A percentile compares a stretch with the other conserved stretches of the same genome.
Conservation (phyloP, 35 echinoderm and acorn worm genomes). For the Chiridota heheva region DNA sequence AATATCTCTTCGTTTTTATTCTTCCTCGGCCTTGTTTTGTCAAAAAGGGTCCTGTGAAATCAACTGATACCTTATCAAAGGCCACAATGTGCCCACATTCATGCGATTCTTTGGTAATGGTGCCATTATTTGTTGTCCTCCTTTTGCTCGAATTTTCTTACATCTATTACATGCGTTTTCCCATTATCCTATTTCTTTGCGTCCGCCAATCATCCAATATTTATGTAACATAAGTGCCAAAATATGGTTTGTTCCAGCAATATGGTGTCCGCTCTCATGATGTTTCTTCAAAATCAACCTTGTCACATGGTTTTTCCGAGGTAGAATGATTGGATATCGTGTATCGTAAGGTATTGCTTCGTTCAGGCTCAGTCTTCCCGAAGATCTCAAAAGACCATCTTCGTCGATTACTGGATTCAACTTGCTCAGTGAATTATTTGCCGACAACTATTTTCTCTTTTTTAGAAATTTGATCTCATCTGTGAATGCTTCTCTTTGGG, state of each 20-base stretch:
- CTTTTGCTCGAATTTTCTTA: too few species aligned
- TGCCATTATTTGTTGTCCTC: conserved; percentile 21
- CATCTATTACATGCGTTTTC: too few species aligned
- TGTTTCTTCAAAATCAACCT: too few species aligned
- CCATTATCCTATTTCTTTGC: too few species aligned
- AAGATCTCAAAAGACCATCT: conserved; percentile 3
- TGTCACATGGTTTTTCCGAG: conserved; percentile 15
- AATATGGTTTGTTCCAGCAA: too few species aligned
- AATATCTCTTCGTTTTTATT: background rate
- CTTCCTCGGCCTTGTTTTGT: conserved; percentile 18
- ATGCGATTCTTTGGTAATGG: conserved; percentile 3
- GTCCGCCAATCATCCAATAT: too few species aligned
- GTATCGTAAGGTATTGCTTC: background rate
- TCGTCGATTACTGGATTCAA: conserved; percentile 18
- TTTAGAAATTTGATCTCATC: background rate
- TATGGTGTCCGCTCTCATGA: too few species aligned
- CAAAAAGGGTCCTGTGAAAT: conserved; percentile 28
- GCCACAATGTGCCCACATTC: background rate
- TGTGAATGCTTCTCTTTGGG: conserved; percentile 14
- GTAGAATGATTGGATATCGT: background rate
- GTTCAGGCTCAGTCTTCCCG: background rate
- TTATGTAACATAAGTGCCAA: too few species aligned
- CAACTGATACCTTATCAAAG: conserved; percentile 12
- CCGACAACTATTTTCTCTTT: background rate
- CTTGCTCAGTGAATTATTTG: background rate